phyloP scores from a whole-genome alignment of 1,140 invertebrate species.

The Brevipalpus yothersi region DNA sequence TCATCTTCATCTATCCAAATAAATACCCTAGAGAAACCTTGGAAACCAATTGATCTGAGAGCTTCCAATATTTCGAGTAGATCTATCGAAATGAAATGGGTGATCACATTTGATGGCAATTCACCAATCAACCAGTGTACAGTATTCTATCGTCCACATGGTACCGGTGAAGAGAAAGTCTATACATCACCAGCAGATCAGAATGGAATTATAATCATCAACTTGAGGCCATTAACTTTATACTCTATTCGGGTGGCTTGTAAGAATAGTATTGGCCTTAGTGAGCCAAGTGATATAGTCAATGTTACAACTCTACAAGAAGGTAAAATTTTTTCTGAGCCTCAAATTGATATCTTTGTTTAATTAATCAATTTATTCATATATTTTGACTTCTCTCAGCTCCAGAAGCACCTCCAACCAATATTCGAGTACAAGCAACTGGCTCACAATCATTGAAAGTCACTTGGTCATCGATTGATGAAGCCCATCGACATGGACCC shows the following conservation, averaged over 20 bases:
- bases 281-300: constrained; percentile 40
- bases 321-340: constrained; percentile 11
- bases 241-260: constrained; percentile 85
- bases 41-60: not conserved
- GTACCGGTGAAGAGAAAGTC: not conserved
- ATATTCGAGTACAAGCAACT: constrained; percentile 19
- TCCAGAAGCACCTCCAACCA: constrained; percentile 14
- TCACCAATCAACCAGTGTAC: not conserved
- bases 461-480: constrained; percentile 16
- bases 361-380: constrained; percentile 17
- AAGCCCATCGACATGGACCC: constrained; percentile 14
- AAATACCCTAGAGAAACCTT: not conserved
- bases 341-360: not conserved
- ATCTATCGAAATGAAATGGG: not conserved
- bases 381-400: constrained; percentile 54
- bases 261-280: constrained; percentile 82
- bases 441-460: constrained; percentile 22
- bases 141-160: not conserved
- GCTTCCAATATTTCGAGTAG: not conserved
- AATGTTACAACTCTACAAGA: constrained; percentile 16
- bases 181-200: no score
- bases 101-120: constrained; percentile 1
- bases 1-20: not conserved
- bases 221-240: constrained; percentile 55
- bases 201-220: not conserved